Conservation (phyloP, 2,888 invertebrate genomes). For the Masnerella sp. region DNA sequence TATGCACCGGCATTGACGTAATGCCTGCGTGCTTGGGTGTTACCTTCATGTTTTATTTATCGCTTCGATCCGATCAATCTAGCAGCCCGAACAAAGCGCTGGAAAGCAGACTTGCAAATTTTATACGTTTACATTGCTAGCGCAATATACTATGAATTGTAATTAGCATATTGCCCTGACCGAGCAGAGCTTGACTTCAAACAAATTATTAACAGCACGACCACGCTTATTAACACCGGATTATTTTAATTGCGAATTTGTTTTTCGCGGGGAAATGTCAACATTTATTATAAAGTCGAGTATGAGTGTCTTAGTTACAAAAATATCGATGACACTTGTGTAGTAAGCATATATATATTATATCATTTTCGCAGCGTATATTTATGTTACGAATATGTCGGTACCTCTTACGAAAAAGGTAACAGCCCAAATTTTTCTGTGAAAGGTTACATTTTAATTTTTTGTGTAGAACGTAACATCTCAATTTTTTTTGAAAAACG, state of each 20-base stretch:
- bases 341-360: too few species aligned
- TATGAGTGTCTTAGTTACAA: too few species aligned
- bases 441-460: too few species aligned
- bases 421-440: too few species aligned
- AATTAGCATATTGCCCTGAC: conserved; percentile 41
- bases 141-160: conserved; percentile 44
- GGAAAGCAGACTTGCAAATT: conserved; percentile 49
- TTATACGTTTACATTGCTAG: conserved; percentile 33
- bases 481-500: too few species aligned
- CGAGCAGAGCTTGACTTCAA: conserved; percentile 21
- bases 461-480: too few species aligned
- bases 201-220: conserved; percentile 31
- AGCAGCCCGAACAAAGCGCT: conserved; percentile 46
- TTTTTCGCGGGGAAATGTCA: conserved; percentile 14
- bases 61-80: conserved; percentile 57
- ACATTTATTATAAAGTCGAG: too few species aligned
- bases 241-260: conserved; percentile 29
- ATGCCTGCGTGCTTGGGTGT: conserved; percentile 60
- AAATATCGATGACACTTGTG: too few species aligned
- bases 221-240: conserved; percentile 6
- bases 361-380: too few species aligned
- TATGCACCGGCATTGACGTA: conserved; percentile 60
- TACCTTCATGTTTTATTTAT: conserved; percentile 62
- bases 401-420: too few species aligned
- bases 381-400: too few species aligned